Base-by-base conservation (phyloP, 1,140 invertebrate species). In the Mamestra configurata region DNA sequence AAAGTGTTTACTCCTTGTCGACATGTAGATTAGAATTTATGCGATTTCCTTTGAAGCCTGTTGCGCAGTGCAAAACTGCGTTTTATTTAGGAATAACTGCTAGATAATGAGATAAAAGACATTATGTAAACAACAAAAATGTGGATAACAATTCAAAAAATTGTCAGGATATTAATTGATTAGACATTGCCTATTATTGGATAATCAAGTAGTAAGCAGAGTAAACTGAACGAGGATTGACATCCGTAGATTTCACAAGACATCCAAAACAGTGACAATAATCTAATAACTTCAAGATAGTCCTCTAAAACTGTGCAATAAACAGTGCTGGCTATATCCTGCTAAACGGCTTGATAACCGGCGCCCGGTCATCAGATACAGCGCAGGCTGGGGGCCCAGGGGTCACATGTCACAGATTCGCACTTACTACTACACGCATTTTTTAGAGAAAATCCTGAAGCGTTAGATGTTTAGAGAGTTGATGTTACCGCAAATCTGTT, bases 341-440 rank as follows among this genome's bases (percentile, higher is more conserved):
- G 53, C 68, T 76, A 49, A 76, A 76, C 57, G 57, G 15, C 20
- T 57, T 61, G 73, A 64, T 76, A 76, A 76, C 51, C 37, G 15
- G 40, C 37, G 80, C 31, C 80, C 89, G 89, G 88, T 87, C 89
- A 90, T 90, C 90, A 84, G 89, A 92, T 92, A 92, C 71, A 79
- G 75, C 82, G 81, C 82, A 64, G 79, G 79, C 77, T 15, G 53
- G 81, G 72, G 84, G 79, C 83, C 82, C 83, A 84, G 82, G 86
- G 82, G 83, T 84, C 79, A 85, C 82, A 82, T 87, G 85, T 82
- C 85, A 83, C 75, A 81, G 68, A 83, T 88, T 88, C 77, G 84
- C 86, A 90, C 86, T 88, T 79, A 84, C 87, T 90, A 80, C 79
- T 55, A 79, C 40, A 81, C 73, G 57, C 22, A 79, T 88, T 83